Evolutionary conservation across 2,888 invertebrate species (phyloP), one percentile per base, ranked within the genome.

Genomic region (Ochropleura leucogaster): DNA sequence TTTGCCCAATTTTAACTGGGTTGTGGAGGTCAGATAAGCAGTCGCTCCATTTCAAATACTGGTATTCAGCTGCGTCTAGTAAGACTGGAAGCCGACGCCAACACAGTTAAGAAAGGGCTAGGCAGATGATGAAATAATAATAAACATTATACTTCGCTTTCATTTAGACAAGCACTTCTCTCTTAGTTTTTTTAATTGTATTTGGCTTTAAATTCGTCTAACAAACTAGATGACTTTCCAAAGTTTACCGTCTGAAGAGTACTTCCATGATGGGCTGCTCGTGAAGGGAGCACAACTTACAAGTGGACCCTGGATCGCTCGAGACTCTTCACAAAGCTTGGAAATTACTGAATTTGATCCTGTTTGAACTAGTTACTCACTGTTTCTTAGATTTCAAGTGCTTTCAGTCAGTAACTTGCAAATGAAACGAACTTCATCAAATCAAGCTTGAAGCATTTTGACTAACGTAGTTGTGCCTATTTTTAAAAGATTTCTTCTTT

Each of bases 251-350:
- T 68, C 62, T 84, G 74, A 79, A 82, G 85, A 82, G 86, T 75
- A 74, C 74, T 83, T 67, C 74, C 77, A 51, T 71, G 77, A 78
- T 70, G 68, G 77, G 70, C 75, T 84, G 85, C 73, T 79, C 62
- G 79, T 73, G 83, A 87, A 87, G 81, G 85, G 75, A 76, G 79
- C 69, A 71, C 80, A 82, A 87, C 82, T 87, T 85, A 79, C 81
- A 82, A 87, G 87, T 82, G 87, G 82, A 83, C 80, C 79, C 83
- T 72, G 72, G 79, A 72, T 74, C 64, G 18, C 77, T 83, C 65
- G 70, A 85, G 82, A 78, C 74, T 83, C 82, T 84, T 80, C 73
- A 80, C 6, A 82, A 77, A 71, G 77, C 78, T 82, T 80, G 70
- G 76, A 79, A 84, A 85, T 84, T 82, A 79, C 82, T 79, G 81